A percentile compares a stretch with the other conserved stretches of the same genome.
Evolutionary conservation across 35 echinoderm and acorn worm species (phyloP).

Genomic region (Heliocidaris erythrogramma): DNA sequence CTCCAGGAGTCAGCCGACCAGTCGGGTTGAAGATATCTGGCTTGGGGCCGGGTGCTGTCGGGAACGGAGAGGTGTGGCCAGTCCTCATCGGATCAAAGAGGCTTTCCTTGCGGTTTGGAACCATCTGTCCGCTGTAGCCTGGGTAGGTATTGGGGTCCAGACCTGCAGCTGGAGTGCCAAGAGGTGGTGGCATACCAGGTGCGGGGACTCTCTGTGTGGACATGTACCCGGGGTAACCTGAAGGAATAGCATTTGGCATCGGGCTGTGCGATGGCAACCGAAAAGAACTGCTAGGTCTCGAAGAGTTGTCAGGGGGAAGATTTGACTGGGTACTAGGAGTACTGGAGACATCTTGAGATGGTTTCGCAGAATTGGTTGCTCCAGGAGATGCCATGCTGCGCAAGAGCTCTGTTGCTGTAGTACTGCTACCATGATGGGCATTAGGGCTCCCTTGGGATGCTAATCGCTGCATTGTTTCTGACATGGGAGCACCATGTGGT

Average conservation of each 20-base stretch:
- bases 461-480: conserved; percentile 39
- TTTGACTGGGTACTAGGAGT: background rate
- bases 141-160: background rate
- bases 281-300: conserved; percentile 20
- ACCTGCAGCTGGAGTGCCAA: background rate
- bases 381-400: conserved; percentile 39
- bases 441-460: conserved; percentile 35
- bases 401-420: conserved; percentile 44
- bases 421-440: conserved; percentile 46
- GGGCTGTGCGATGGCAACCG: conserved; percentile 27
- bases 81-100: conserved; percentile 33
- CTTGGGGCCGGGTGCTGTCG: conserved; percentile 20
- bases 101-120: background rate
- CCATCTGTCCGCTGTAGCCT: conserved; percentile 21
- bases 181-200: conserved; percentile 7
- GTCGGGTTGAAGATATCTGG: conserved; percentile 22
- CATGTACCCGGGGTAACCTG: conserved; percentile 30
- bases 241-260: conserved; percentile 18
- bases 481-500: conserved; percentile 31
- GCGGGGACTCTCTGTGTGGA: background rate
- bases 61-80: conserved; percentile 26
- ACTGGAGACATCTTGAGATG: conserved; percentile 7
- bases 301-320: background rate
- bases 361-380: background rate
- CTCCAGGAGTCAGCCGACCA: conserved; percentile 12